Evolutionary conservation across 1,140 invertebrate species (phyloP), one percentile per base, ranked within the genome.

Genomic region (Drosophila carrolli): DNA sequence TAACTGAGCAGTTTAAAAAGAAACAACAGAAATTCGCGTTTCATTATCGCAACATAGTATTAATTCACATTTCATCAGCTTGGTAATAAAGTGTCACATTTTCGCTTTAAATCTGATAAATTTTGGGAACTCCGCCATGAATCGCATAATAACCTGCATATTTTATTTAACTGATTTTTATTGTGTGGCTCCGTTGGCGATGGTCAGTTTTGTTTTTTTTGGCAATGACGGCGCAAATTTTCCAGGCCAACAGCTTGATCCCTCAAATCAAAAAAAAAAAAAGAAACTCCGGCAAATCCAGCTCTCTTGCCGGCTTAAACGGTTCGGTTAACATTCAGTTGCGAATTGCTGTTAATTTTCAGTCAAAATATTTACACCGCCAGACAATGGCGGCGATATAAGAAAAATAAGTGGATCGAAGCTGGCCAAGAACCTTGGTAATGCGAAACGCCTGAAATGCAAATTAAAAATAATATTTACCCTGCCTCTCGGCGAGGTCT

Each of bases 391-490:
- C 54, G 43, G 35, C 62, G 16, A 32, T 35, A 51, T 51, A 23
- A 32, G 43, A 38, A 14, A 29, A 47, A 47, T 55, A 83, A 82
- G 80, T 82, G 81, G 80, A 82, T 58, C 80, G 72, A 68, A 62
- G 65, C 37, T 29, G 55, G 57, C 35, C 70, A 43, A 84, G 81
- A 85, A 78, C 81, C 81, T 85, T 85, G 81, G 61, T 58, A 61
- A 23, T 66, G 62, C 74, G 56, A 74, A 73, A 43, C 27, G 59
- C 32, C 50, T 40, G 50, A 54, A 62, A 74, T 80, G 78, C 75
- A 78, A 85, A 85, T 86, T 74, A 75, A 78, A 75, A 55, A 85
- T 48, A 86, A 86, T 85, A 88, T 85, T 86, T 85, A 78, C 54
- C 70, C 68, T 62, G 57, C 67, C 59, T 32, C 43, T 19, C 32